Conservation (phyloP, 2,888 invertebrate species). For the Stegophylla sp. region DNA sequence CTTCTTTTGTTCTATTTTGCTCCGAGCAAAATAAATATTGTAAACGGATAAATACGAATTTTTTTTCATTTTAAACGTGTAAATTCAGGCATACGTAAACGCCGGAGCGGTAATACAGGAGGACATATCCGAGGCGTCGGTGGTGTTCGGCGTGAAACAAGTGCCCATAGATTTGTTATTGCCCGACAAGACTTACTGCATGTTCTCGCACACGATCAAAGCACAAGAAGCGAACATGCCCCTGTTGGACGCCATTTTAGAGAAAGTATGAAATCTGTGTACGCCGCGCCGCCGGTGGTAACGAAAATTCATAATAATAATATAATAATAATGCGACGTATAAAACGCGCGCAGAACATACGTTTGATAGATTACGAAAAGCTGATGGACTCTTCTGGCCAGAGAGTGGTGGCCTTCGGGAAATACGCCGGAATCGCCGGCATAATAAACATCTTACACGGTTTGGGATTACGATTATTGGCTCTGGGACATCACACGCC, state of each 20-base stretch:
- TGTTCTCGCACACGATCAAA: conserved; percentile 99
- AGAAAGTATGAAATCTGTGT: conserved; percentile 72
- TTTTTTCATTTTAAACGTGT: background rate
- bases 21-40: too few relatives aligned
- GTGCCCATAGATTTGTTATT: conserved; percentile 86
- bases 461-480: conserved; percentile 88
- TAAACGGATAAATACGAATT: background rate
- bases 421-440: conserved; percentile 98
- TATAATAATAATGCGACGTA: background rate
- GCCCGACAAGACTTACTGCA: conserved; percentile 96
- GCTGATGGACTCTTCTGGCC: conserved; percentile 85
- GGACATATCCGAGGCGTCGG: conserved; percentile 93
- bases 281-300: too few relatives aligned
- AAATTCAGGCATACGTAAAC: conserved; percentile 78
- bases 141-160: conserved; percentile 98
- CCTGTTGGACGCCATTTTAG: conserved; percentile 90
- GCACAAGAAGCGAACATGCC: conserved; percentile 99
- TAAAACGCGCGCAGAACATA: conserved; percentile 76
- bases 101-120: conserved; percentile 94
- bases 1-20: too few relatives aligned
- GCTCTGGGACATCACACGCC: conserved; percentile 99
- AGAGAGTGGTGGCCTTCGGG: conserved; percentile 96
- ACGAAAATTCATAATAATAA: too few relatives aligned
- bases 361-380: conserved; percentile 97
- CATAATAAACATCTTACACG: conserved; percentile 98